Percentiles rank a stretch among this genome's conserved stretches.
Conservation (phyloP, 2,888 invertebrate genomes). For the Sminthurinus aureus region DNA sequence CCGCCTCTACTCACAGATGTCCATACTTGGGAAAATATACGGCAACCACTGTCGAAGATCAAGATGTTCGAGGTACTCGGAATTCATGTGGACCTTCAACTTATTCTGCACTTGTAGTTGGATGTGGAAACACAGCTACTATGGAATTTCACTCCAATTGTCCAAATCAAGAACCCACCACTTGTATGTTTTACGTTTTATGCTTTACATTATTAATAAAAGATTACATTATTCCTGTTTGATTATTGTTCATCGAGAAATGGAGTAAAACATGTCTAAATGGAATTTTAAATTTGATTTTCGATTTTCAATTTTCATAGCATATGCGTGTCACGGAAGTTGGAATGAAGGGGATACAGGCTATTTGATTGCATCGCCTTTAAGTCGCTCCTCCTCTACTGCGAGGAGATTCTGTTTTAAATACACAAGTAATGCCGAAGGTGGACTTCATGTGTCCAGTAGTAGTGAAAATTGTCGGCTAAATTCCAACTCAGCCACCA, state of each 20-base stretch:
- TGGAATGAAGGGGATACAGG: conserved; percentile 73
- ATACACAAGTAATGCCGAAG: conserved; percentile 64
- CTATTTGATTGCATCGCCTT: conserved; percentile 74
- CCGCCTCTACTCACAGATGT: conserved; percentile 70
- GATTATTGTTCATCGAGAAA: neutral
- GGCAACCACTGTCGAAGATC: conserved; percentile 65
- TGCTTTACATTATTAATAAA: neutral
- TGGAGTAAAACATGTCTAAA: neutral
- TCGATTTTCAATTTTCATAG: too few relatives aligned
- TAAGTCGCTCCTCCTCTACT: conserved; percentile 66
- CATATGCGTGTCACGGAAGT: conserved; percentile 77
- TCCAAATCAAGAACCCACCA: conserved; percentile 60
- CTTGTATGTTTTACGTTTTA: conserved; percentile 55
- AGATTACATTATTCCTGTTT: neutral
- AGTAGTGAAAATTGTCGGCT: conserved; percentile 69
- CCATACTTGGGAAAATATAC: conserved; percentile 75
- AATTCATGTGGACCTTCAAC: conserved; percentile 58
- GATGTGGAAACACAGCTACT: conserved; percentile 66
- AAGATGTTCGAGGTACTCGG: conserved; percentile 64
- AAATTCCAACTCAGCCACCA: conserved; percentile 61
- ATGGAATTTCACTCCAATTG: conserved; percentile 60
- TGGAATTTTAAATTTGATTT: conserved; percentile 33
- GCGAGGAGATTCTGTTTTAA: conserved; percentile 71
- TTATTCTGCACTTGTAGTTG: conserved; percentile 66
- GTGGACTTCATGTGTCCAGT: conserved; percentile 53